A percentile compares a stretch with the other conserved stretches of the same genome.
These are phyloP conservation scores for Chrysotoxum bicinctum DNA, from an alignment of 2,888 invertebrate species.

Conservation along the genomic window DNA sequence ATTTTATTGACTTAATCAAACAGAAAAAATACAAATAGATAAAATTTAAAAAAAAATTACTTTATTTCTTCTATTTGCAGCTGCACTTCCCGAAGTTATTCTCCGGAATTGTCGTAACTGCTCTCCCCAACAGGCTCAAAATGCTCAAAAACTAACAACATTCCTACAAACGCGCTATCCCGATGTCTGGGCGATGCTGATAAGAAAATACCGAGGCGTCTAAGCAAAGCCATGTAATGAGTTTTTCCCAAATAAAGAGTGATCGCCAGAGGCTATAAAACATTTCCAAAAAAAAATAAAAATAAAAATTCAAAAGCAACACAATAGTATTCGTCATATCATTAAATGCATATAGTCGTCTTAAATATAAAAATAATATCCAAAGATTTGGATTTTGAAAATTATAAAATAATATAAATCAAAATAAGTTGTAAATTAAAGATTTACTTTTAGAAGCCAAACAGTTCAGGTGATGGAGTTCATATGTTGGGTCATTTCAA, in stretches of 20 bases:
- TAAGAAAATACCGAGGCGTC: conserved; percentile 81
- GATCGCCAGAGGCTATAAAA: conserved; percentile 19
- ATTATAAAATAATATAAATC: conserved; percentile 10
- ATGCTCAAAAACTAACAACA: conserved; percentile 82
- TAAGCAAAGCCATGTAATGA: conserved; percentile 36
- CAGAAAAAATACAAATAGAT: no score
- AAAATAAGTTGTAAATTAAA: conserved; percentile 2
- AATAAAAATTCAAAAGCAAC: background rate
- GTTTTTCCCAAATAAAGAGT: background rate
- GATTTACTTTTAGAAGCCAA: conserved; percentile 60
- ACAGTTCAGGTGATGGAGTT: background rate
- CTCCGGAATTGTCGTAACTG: conserved; percentile 83
- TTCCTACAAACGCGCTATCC: conserved; percentile 84
- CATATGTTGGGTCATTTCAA: background rate
- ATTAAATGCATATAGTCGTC: conserved; percentile 61
- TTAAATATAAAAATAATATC: conserved; percentile 22
- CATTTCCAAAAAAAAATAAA: background rate
- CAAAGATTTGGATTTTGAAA: conserved; percentile 9
- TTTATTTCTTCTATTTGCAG: conserved; percentile 56
- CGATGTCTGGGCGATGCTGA: conserved; percentile 82
- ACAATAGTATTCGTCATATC: conserved; percentile 64
- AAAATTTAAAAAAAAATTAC: no score
- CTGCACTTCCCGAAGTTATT: conserved; percentile 83
- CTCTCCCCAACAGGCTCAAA: conserved; percentile 82
- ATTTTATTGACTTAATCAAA: no score